Base-by-base conservation (phyloP, 2,797 vertebrate species). In the Pelochelys cantorii region DNA sequence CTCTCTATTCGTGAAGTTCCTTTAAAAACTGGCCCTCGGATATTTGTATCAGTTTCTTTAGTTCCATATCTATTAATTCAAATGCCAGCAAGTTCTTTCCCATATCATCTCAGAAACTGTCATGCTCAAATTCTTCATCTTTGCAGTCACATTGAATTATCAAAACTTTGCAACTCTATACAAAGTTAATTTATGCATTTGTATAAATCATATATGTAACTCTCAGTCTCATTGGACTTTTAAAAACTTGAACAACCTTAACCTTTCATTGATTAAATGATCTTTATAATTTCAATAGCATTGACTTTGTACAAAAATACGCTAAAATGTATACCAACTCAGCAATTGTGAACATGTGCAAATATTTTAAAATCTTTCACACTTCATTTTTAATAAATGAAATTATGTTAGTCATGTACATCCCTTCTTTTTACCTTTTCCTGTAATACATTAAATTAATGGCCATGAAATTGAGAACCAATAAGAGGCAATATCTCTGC, bases 401-500 rank as follows among this genome's bases (percentile, higher is more conserved):
- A 31, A 18, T 18, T 31, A 65, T 78, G 48, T 53, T 78, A 78
- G 10, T 18, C 37, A 65, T 7, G 42, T 48, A 48, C 42, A 12
- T 74, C 10, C 1, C 15, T 11, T 87, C 85, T 65, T 62, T 62
- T 42, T 77, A 79, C 48, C 2, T 3, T 17, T 56, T 96, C 48
- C 56, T 25, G 4, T 42, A 83, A 37, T 62, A 87, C 22, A 57
- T 87, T 42, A 42, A 74, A 12, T 74, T 42, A 74, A 37, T 12
- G 22, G 18, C 20, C 22, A 74, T 74, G 23, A 22, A 11, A 74
- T 42, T 74, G 23, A 74, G 22, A 74, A 42, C 14, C 71, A 71
- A 7, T 20, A 93, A 95, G 22, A 3, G 7, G 12, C 81, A 65
- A 93, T 90, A 10, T 55, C 9, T 84, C 86, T 88, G 37, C 62